These are phyloP conservation scores for Chromis chromis DNA, from an alignment of 2,797 vertebrate genomes.

Conservation along the genomic window DNA sequence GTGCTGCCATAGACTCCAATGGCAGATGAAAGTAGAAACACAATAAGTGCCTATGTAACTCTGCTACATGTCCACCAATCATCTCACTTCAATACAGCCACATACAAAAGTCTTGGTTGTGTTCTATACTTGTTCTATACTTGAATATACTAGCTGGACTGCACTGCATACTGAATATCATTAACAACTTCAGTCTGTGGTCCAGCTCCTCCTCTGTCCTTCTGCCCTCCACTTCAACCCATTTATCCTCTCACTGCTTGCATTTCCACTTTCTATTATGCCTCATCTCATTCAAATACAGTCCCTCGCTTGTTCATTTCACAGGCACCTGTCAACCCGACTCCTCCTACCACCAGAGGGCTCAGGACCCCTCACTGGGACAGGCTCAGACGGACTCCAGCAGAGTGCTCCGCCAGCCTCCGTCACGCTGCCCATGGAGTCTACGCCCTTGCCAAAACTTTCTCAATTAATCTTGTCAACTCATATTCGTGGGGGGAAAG, in stretches of 20 bases:
- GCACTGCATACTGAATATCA: too few relatives aligned
- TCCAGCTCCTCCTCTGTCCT: too few relatives aligned
- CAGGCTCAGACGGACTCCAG: background rate
- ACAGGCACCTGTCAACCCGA: background rate
- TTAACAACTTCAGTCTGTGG: background rate
- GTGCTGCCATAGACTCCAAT: too few relatives aligned
- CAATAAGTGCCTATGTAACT: too few relatives aligned
- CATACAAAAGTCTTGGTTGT: too few relatives aligned
- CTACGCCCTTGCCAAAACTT: background rate
- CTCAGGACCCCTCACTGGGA: background rate
- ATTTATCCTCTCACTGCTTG: background rate
- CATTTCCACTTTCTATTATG: background rate
- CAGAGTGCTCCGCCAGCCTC: background rate
- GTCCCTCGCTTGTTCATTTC: background rate
- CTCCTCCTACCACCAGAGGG: too few relatives aligned
- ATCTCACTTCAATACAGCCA: too few relatives aligned
- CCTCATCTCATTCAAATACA: background rate
- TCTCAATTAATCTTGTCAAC: background rate
- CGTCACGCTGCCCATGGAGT: background rate
- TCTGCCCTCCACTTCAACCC: background rate
- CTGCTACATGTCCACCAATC: too few relatives aligned
- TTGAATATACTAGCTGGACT: too few relatives aligned
- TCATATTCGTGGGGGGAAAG: background rate
- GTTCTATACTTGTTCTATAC: too few relatives aligned
- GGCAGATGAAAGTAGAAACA: too few relatives aligned